Base-by-base conservation (phyloP, 2,888 invertebrate species). In the Chymomyza amoena region DNA sequence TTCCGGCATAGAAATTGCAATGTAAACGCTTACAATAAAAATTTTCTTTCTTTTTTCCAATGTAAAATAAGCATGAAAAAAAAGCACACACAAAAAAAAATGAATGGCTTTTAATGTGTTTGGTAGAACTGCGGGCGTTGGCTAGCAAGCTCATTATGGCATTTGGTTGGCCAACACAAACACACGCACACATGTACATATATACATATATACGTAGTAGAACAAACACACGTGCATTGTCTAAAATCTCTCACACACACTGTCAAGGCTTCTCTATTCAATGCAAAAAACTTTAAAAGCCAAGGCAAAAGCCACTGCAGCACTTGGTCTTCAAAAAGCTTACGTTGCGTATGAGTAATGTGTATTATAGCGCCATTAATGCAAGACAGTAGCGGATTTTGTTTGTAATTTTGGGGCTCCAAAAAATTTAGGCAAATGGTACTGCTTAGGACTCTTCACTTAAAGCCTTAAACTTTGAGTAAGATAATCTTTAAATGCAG, bases 1-100 rank as follows among this genome's bases (percentile, higher is more conserved):
- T 18, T 54, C 62, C 56, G 39, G 67, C 16, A 70, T 66, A 67
- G 68, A 66, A 64, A 73, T 64, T 63, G 68, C 59, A 65, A 68
- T 57, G 57, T 20, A 73, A 65, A 69, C 54, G 56, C 64, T 66
- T 54, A 69, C 64, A 72, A 72, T 45, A 45, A 45, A 45, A 32
- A 32, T 32, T 32, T 45, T 45, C 39, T 45, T 13, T 45, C 39
- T 13, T 45, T 45, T 45, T 45, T 45, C 0, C 39, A 69, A 68
- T 68, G 65, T 54, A 71, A 64, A 66, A 36, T 36, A 59, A 51
- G 20, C 45, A 50, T 18, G 64, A 25, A 25, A 25, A 25, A 20
- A 64, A 61, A 36, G n/a, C 4, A 15, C 15, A 10, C 25, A 18
- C 60, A 36, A 16, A 65, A 16, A 56, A 32, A 50, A 20, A 45